These are phyloP conservation scores for Podotricha telesiphe DNA, from an alignment of 2,888 invertebrate species.

Conservation along the genomic window DNA sequence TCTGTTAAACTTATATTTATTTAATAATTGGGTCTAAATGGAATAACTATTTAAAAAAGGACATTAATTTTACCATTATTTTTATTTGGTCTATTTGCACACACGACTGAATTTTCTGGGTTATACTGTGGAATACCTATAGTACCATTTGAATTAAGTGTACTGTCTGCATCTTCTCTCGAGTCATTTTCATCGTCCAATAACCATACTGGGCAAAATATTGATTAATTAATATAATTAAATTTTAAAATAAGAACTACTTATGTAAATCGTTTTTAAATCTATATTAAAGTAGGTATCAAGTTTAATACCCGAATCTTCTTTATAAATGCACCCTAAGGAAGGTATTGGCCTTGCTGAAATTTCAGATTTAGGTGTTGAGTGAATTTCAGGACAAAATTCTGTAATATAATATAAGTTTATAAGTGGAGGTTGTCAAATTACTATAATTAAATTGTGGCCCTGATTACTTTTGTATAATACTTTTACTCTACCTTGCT, in stretches of 20 bases:
- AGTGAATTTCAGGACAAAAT: conserved; percentile 50
- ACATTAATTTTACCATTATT: background rate
- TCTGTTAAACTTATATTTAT: background rate
- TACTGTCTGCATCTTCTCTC: conserved; percentile 21
- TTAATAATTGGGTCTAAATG: background rate
- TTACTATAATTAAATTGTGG: background rate
- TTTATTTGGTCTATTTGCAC: background rate
- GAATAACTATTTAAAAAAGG: background rate
- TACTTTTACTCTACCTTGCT: conserved; percentile 52
- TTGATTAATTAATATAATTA: background rate
- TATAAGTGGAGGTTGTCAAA: background rate
- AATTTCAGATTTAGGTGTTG: conserved; percentile 47
- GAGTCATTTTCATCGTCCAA: conserved; percentile 47
- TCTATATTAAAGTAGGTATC: background rate
- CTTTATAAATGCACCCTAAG: conserved; percentile 56
- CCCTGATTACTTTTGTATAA: background rate
- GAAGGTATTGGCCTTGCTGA: conserved; percentile 61
- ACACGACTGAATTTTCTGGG: background rate
- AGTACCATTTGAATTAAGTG: conserved; percentile 15
- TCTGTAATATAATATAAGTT: conserved; percentile 50
- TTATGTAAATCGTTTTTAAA: background rate
- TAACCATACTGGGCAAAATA: conserved; percentile 54
- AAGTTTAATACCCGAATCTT: conserved; percentile 49
- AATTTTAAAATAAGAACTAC: background rate
- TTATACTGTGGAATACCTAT: conserved; percentile 1